A percentile compares a stretch with the other conserved stretches of the same genome.
Conservation (phyloP, 2,888 invertebrate species). For the Griposia aprilina region DNA sequence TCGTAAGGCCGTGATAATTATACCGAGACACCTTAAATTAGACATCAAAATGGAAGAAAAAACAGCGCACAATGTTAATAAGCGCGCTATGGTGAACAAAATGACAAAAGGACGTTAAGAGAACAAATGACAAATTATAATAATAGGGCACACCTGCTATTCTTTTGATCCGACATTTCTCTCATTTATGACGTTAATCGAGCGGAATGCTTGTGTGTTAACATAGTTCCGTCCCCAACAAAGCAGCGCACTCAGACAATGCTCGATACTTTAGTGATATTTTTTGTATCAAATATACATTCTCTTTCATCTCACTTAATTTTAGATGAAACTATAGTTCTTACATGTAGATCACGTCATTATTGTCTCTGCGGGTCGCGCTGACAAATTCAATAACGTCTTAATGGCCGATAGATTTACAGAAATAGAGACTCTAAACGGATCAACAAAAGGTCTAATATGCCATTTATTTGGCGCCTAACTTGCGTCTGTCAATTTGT, state of each 20-base stretch:
- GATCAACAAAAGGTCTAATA: conserved; percentile 64
- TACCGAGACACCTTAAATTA: conserved; percentile 71
- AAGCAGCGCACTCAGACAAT: conserved; percentile 87
- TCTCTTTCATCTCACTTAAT: conserved; percentile 90
- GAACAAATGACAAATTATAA: conserved; percentile 89
- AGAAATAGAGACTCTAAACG: conserved; percentile 72
- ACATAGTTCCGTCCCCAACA: conserved; percentile 86
- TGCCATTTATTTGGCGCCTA: conserved; percentile 55
- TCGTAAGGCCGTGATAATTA: conserved; percentile 65
- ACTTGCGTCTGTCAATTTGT: conserved; percentile 75
- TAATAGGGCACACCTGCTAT: conserved; percentile 90
- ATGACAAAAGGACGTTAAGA: conserved; percentile 83
- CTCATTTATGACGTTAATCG: conserved; percentile 90
- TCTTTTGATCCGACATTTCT: conserved; percentile 90
- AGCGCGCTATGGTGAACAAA: conserved; percentile 76
- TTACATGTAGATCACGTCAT: conserved; percentile 89
- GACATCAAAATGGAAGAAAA: conserved; percentile 72
- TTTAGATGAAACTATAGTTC: conserved; percentile 90
- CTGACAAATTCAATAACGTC: conserved; percentile 70
- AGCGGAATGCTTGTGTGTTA: conserved; percentile 87
- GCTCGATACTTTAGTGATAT: conserved; percentile 84
- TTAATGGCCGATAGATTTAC: conserved; percentile 58
- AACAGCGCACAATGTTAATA: conserved; percentile 77
- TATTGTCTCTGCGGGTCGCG: conserved; percentile 85
- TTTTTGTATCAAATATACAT: conserved; percentile 88